phyloP scores from a whole-genome alignment of 2,888 invertebrate genomes.

The Stenotaenia linearis region DNA sequence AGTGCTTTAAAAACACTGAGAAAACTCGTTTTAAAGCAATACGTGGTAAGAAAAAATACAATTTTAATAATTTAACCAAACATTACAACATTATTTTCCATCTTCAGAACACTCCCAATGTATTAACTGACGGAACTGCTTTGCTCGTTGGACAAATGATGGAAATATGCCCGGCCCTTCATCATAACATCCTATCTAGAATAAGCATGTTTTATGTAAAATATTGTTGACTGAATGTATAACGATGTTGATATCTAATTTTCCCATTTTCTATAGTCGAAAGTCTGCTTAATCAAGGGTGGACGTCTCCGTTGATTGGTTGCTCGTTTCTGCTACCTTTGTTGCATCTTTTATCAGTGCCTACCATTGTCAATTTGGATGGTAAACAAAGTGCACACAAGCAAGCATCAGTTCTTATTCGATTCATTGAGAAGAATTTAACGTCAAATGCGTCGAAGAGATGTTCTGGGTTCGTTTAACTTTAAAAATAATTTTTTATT shows the following conservation, averaged over 20 bases:
- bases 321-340: background rate
- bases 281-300: background rate
- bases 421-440: background rate
- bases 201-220: background rate
- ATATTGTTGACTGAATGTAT: background rate
- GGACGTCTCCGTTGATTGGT: background rate
- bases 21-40: background rate
- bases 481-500: background rate
- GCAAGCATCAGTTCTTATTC: background rate
- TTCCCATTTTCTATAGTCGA: slow-evolving; percentile 6
- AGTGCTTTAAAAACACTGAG: background rate
- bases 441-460: background rate
- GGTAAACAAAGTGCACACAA: background rate
- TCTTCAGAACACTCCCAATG: background rate
- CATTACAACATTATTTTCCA: background rate
- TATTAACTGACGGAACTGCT: background rate
- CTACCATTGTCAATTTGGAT: background rate
- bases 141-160: background rate
- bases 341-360: background rate
- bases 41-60: background rate
- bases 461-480: background rate
- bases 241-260: background rate
- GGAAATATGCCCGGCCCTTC: background rate
- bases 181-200: background rate
- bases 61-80: too few relatives aligned